A percentile compares a stretch with the other conserved stretches of the same genome.
Evolutionary conservation across 2,113 vertebrate species (phyloP).

Genomic region (Oncorhynchus masou): DNA sequence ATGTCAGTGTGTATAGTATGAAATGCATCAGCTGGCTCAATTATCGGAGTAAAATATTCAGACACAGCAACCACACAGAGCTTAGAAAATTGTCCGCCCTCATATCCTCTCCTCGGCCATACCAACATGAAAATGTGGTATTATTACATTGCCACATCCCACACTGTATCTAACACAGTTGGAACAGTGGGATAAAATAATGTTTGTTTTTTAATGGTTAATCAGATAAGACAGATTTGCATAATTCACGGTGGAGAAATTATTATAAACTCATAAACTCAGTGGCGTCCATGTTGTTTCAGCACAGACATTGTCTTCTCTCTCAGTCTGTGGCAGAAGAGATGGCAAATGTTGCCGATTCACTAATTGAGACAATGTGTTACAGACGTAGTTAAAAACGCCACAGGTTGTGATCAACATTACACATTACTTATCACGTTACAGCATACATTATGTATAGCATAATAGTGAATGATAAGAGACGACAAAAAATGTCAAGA

Average conservation of each 20-base stretch:
- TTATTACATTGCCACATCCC: not conserved
- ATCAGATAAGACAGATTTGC: not conserved
- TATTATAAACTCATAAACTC: not conserved
- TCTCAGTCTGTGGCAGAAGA: not conserved
- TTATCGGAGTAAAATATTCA: too few species aligned
- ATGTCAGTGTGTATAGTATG: too few species aligned
- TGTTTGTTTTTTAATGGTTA: slow-evolving; percentile 7
- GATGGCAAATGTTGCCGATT: not conserved
- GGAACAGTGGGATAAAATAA: not conserved
- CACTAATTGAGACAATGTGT: not conserved
- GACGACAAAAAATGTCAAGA: too few species aligned
- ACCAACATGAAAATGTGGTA: not conserved
- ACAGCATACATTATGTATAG: too few species aligned
- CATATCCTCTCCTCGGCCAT: too few species aligned
- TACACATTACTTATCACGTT: too few species aligned
- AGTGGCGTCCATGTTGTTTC: not conserved
- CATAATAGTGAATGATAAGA: too few species aligned
- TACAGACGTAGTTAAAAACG: too few species aligned
- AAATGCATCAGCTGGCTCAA: too few species aligned
- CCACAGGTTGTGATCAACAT: too few species aligned
- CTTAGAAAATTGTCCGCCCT: too few species aligned
- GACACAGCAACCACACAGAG: too few species aligned
- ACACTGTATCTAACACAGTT: not conserved
- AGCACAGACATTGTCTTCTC: not conserved
- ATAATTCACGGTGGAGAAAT: not conserved